These are phyloP conservation scores for Noctua pronuba DNA, from an alignment of 2,888 invertebrate species.

Conservation along the genomic window DNA sequence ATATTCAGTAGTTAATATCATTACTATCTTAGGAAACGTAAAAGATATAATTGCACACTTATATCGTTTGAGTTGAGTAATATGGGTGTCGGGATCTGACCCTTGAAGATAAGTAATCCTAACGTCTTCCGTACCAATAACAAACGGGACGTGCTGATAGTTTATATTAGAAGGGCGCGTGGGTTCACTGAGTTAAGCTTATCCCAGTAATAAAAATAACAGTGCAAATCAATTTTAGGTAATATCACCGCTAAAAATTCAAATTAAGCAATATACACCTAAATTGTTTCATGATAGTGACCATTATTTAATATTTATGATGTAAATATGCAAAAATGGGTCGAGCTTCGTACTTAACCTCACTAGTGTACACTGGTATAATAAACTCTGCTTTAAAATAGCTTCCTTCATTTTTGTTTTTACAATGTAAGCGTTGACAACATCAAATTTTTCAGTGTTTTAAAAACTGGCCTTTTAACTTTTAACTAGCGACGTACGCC, in stretches of 20 bases:
- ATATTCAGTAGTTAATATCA: not conserved
- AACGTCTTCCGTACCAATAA: constrained; percentile 31
- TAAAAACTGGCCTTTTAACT: not conserved
- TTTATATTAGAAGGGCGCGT: constrained; percentile 25
- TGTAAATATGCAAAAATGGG: constrained; percentile 10
- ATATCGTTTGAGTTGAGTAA: constrained; percentile 1
- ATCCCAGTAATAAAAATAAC: constrained; percentile 33
- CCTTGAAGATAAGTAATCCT: constrained; percentile 46
- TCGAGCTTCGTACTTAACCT: not conserved
- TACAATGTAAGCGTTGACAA: not conserved
- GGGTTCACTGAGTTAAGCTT: constrained; percentile 11
- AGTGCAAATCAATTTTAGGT: constrained; percentile 30
- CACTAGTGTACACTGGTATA: not conserved
- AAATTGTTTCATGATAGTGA: constrained; percentile 21
- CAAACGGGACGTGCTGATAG: constrained; percentile 44
- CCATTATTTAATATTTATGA: constrained; percentile 39
- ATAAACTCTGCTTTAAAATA: not conserved
- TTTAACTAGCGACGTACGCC: not conserved
- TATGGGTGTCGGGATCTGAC: constrained; percentile 8
- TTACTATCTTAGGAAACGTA: not conserved
- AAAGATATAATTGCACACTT: constrained; percentile 4
- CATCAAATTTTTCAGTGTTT: not conserved
- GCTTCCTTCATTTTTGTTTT: not conserved
- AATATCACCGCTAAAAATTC: constrained; percentile 17
- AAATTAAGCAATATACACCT: constrained; percentile 16